A percentile compares a stretch with the other conserved stretches of the same genome.
These are phyloP conservation scores for Antheraea assamensis DNA, from an alignment of 2,888 invertebrate species.

Conservation along the genomic window DNA sequence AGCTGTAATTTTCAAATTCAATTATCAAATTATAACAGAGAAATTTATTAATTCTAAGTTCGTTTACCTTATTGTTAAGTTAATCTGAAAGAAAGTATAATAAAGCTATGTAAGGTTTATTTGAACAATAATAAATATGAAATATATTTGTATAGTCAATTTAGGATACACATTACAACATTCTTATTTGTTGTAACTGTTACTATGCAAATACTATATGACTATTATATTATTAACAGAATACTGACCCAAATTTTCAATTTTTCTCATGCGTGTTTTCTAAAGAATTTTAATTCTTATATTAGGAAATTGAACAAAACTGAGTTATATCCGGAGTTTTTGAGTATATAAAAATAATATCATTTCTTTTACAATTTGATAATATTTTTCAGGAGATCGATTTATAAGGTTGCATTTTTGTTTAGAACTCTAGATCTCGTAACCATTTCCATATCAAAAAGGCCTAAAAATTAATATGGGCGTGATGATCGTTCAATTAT, in stretches of 20 bases:
- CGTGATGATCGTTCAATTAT: conserved; percentile 39
- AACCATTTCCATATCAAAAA: conserved; percentile 47
- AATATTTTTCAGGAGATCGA: neutral
- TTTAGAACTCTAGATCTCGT: conserved; percentile 23
- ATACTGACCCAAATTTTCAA: neutral
- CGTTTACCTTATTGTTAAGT: neutral
- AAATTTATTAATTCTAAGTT: neutral
- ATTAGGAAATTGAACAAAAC: neutral
- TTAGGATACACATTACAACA: neutral
- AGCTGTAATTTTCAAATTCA: neutral
- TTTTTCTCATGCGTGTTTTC: neutral
- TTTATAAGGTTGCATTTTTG: neutral
- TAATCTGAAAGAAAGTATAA: neutral
- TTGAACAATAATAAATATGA: neutral
- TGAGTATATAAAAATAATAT: neutral
- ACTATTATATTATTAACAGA: neutral
- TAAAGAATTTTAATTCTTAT: neutral
- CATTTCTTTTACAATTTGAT: neutral
- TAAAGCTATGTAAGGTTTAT: neutral
- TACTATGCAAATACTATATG: neutral
- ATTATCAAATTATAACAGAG: neutral
- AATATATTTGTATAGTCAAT: neutral
- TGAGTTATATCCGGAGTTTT: neutral
- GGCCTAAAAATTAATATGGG: conserved; percentile 53
- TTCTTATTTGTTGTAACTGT: neutral